A percentile compares a stretch with the other conserved stretches of the same genome.
phyloP scores from a whole-genome alignment of 2,113 vertebrate species.

The Lepisosteus osseus region DNA sequence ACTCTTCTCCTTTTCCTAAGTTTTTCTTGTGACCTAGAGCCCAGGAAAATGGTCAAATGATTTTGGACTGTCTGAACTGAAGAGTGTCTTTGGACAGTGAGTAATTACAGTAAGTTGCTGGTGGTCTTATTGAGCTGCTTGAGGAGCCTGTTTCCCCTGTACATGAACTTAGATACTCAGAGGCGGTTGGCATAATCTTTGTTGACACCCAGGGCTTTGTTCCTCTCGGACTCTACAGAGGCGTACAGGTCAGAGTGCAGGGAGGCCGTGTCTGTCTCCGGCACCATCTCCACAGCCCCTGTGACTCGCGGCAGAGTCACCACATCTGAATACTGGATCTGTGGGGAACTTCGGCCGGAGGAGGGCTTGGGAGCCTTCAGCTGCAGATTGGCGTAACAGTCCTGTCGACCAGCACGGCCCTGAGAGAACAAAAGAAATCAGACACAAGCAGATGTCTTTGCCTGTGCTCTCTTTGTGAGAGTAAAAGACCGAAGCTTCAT shows the following conservation, averaged over 20 bases:
- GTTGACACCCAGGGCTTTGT: constrained; percentile 36
- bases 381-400: constrained; percentile 64
- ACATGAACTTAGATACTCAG: constrained; percentile 24
- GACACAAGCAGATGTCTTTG: neutral
- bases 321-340: constrained; percentile 50
- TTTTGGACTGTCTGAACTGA: too few relatives aligned
- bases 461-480: too few relatives aligned
- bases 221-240: constrained; percentile 53
- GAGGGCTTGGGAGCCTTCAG: constrained; percentile 49
- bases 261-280: constrained; percentile 27
- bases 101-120: too few relatives aligned
- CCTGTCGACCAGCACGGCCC: constrained; percentile 36
- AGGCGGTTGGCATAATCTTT: constrained; percentile 60
- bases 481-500: too few relatives aligned
- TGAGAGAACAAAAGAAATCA: constrained; percentile 10
- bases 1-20: too few relatives aligned
- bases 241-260: constrained; percentile 59
- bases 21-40: too few relatives aligned
- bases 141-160: too few relatives aligned
- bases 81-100: too few relatives aligned
- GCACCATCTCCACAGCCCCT: constrained; percentile 16
- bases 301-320: constrained; percentile 22
- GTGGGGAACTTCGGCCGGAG: constrained; percentile 41
- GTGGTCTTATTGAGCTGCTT: too few relatives aligned
- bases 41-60: too few relatives aligned